Conservation (phyloP, 2,797 vertebrate species). For the Argyrosomus regius region DNA sequence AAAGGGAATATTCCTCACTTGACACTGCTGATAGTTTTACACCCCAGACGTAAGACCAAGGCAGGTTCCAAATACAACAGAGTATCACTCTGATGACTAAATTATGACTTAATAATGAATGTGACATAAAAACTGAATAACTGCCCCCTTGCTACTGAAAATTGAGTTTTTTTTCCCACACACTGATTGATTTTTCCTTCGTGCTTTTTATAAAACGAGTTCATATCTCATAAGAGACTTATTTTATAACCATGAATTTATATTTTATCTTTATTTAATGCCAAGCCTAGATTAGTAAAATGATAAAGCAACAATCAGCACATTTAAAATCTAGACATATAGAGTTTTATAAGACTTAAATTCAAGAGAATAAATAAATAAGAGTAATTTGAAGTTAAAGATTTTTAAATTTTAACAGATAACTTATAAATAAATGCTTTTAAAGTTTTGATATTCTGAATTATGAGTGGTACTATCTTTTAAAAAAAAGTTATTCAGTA, state of each 20-base stretch:
- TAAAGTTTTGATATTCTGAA: neutral
- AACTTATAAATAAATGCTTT: neutral
- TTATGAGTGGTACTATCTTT: neutral
- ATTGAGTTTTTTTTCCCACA: neutral
- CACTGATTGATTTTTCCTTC: neutral
- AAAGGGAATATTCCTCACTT: constrained; percentile 22
- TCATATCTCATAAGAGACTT: neutral
- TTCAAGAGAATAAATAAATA: neutral
- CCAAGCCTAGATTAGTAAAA: neutral
- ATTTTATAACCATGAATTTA: neutral
- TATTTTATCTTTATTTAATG: neutral
- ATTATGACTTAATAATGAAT: constrained; percentile 4
- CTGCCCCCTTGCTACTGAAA: neutral
- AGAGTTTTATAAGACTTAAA: neutral
- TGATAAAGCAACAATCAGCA: neutral
- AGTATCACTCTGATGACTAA: constrained; percentile 26
- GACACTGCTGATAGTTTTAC: constrained; percentile 50
- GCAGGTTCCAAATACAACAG: constrained; percentile 12
- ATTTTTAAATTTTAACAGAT: neutral
- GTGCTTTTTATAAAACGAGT: neutral
- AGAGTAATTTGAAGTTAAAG: neutral
- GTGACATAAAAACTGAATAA: neutral
- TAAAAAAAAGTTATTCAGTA: neutral
- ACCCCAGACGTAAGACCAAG: neutral
- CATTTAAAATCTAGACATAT: neutral